A percentile compares a stretch with the other conserved stretches of the same genome.
Conservation (phyloP, 53 echinoderm and acorn worm genomes). For the Crossaster papposus region DNA sequence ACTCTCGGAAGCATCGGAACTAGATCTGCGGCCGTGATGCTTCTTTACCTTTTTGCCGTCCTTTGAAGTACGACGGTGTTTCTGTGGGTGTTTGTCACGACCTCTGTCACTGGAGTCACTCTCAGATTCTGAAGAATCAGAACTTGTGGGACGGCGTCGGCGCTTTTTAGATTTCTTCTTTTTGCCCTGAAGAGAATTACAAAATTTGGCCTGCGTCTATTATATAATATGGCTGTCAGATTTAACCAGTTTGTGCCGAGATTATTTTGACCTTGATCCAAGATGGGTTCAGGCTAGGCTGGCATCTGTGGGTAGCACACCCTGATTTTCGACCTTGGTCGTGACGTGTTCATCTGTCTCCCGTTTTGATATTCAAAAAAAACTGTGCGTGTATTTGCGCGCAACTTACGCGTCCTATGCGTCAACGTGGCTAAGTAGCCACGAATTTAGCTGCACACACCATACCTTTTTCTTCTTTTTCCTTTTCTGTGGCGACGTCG, state of each 20-base stretch:
- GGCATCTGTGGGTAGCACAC: too few species aligned
- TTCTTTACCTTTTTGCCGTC: not conserved
- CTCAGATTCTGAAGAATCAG: constrained; percentile 6
- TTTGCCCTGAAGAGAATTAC: not conserved
- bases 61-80: constrained; percentile 5
- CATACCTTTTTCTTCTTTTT: constrained; percentile 76
- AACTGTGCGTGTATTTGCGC: too few species aligned
- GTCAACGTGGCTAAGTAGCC: too few species aligned
- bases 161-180: constrained; percentile 39
- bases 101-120: constrained; percentile 10
- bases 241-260: too few species aligned
- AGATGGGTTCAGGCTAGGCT: too few species aligned
- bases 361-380: too few species aligned
- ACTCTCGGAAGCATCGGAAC: not conserved
- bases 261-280: too few species aligned
- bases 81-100: constrained; percentile 9
- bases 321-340: too few species aligned
- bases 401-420: too few species aligned
- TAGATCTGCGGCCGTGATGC: not conserved
- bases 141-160: not conserved
- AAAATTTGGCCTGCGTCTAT: not conserved
- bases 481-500: constrained; percentile 33
- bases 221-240: too few species aligned
- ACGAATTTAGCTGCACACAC: not conserved
- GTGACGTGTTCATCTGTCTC: too few species aligned